Evolutionary conservation across 2,797 vertebrate species (phyloP), one percentile per base, ranked within the genome.

Genomic region (Mormyrus proboscirostris): DNA sequence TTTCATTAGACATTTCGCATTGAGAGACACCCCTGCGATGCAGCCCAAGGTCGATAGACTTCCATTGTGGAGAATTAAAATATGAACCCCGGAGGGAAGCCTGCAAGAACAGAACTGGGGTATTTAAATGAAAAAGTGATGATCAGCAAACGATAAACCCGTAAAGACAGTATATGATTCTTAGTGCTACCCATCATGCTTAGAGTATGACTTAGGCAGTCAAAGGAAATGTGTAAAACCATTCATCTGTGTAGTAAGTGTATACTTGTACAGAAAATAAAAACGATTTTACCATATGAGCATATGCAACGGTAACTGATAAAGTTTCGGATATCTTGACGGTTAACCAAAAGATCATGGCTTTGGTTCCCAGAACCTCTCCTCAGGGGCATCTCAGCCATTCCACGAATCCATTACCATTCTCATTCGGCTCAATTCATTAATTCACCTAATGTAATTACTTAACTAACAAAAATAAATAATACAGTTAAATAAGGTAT

Each of bases 1-100:
- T 90, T 90, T 92, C 91, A 92, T 91, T 91, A 90, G 87, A 90
- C 73, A 55, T 51, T 57, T 57, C 25, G 41, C 79, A 82, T 57
- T 51, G 53, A 84, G 19, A 8, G 73, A 50, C 41, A 65, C 85
- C 73, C 87, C 33, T 19, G n/a, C 89, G 53, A 87, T 53, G 62
- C 59, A 87, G 86, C 76, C 16, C 0, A 9, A 57, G 44, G 62
- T 90, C 89, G 79, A 89, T 89, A 76, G 19, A 44, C 8, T 25
- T 89, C 55, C 53, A n/a, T 87, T 86, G 84, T 88, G 38, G 8
- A 47, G 33, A 38, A 38, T 73, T 25, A 87, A 44, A 76, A 87
- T 55, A 62, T 76, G n/a, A 51, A 76, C n/a, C 9, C 50, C 33
- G 50, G 41, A 25, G 55, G 50, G 59, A 55, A 10, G 57, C n/a